phyloP scores from a whole-genome alignment of 1,140 invertebrate species.

The Apis laboriosa region DNA sequence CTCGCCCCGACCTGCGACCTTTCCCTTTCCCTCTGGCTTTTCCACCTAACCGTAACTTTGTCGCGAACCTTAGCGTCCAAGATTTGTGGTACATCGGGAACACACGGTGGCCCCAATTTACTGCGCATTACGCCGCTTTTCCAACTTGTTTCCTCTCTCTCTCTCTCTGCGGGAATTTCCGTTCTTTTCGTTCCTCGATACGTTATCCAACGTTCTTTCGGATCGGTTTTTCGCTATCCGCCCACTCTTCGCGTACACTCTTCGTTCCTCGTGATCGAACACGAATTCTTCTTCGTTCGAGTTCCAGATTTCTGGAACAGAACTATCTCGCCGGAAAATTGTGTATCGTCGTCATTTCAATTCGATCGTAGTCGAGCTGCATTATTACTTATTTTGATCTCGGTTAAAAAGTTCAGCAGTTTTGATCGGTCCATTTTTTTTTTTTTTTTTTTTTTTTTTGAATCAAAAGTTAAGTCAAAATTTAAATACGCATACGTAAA shows the following conservation, averaged over 20 bases:
- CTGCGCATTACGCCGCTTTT: conserved; percentile 62
- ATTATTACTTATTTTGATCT: no score
- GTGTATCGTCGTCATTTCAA: no score
- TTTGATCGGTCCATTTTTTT: no score
- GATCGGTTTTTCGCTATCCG: conserved; percentile 12
- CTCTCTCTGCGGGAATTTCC: conserved; percentile 9
- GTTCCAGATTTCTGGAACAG: no score
- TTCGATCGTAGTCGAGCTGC: no score
- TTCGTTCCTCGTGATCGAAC: neutral
- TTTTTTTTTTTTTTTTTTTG: no score
- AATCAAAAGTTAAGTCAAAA: no score
- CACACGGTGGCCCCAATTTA: conserved; percentile 68
- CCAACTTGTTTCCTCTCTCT: conserved; percentile 24
- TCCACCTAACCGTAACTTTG: conserved; percentile 39
- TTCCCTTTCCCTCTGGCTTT: conserved; percentile 19
- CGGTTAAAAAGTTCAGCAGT: no score
- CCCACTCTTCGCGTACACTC: neutral
- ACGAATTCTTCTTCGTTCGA: no score
- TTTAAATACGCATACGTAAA: no score
- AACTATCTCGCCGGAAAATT: no score
- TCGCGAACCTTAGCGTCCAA: conserved; percentile 49
- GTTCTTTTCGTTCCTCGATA: conserved; percentile 41
- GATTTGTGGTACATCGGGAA: conserved; percentile 67
- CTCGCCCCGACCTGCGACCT: conserved; percentile 23
- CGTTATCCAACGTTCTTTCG: neutral